Conservation (phyloP, 2,888 invertebrate genomes). For the Urechis unicinctus region DNA sequence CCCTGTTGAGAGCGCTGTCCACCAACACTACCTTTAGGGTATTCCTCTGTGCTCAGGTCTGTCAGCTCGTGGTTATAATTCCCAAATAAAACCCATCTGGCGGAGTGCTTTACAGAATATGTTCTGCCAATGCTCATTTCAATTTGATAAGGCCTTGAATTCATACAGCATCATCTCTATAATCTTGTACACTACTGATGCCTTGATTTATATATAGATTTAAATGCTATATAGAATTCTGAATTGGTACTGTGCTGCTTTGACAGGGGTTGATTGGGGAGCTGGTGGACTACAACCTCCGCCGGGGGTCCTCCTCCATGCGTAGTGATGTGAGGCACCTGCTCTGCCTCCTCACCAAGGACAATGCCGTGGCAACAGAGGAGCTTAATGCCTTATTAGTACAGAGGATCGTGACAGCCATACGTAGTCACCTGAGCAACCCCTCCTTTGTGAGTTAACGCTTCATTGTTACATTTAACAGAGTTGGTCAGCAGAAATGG, state of each 20-base stretch:
- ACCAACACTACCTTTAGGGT: constrained; percentile 50
- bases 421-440: constrained; percentile 56
- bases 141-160: no score
- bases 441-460: constrained; percentile 57
- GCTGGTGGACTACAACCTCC: constrained; percentile 80
- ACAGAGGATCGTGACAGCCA: constrained; percentile 65
- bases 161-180: no score
- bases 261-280: constrained; percentile 74
- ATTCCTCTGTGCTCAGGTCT: constrained; percentile 43
- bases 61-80: no score
- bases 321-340: constrained; percentile 84
- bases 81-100: no score
- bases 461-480: no score
- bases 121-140: no score
- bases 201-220: no score
- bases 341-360: constrained; percentile 79
- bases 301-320: constrained; percentile 64
- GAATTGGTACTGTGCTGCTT: no score
- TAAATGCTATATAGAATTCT: no score
- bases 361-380: constrained; percentile 75
- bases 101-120: no score
- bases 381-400: constrained; percentile 76
- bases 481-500: no score
- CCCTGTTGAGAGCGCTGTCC: constrained; percentile 80
- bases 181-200: no score